Evolutionary conservation across 2,888 invertebrate genomes (phyloP), one percentile per base, ranked within the genome.

Genomic region (Cybosia mesomella): DNA sequence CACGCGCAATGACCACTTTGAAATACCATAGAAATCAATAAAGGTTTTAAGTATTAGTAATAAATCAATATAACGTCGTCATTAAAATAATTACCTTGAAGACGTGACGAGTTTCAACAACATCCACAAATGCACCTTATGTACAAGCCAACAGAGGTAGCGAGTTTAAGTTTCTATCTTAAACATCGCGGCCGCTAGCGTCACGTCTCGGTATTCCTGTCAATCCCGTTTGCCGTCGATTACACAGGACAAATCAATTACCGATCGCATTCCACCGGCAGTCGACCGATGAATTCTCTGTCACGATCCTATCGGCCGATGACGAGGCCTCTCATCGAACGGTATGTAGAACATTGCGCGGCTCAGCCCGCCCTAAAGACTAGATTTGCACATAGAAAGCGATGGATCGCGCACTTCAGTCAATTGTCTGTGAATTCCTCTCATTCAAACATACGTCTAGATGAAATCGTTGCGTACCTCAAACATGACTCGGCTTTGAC

Each of bases 171-270:
- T 73, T 67, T 58, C 68, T 76, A 74, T 77, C 80, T 80, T 68
- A 68, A 68, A 72, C 72, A 81, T 79, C 79, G 55, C 58, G 58
- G 53, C 74, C 75, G 74, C 71, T 79, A 75, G 79, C 80, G 82
- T 88, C 89, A 90, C 86, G 87, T 89, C 89, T 89, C 90, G 87
- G 89, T 90, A 88, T 87, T 88, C 90, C 91, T 84, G 92, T 93
- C 92, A 91, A 90, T 93, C 91, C 89, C 86, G 86, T 85, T 84
- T 85, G 79, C 85, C 86, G 87, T 91, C 90, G 91, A 92, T 93
- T 91, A 94, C 92, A 90, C 90, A 92, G 93, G 93, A 94, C 94
- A 91, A 95, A 94, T 95, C 95, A 94, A 94, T 95, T 95, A 94
- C 88, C 86, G 86, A 85, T 89, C 87, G 91, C 93, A 95, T 95